Base-by-base conservation (phyloP, 2,113 vertebrate species). In the Mastomys natalensis region DNA sequence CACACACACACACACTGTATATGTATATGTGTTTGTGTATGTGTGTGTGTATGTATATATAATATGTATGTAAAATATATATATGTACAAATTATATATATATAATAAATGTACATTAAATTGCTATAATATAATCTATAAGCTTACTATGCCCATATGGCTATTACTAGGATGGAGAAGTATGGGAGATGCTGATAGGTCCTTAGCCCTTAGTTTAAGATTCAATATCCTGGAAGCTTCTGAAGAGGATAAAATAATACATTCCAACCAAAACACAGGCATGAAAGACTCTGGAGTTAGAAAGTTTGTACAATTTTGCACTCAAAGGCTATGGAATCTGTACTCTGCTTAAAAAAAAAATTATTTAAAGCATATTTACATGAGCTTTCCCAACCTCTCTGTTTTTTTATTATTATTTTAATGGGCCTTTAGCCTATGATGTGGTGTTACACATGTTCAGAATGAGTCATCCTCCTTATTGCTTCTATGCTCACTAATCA, bases 371-470 rank as follows among this genome's bases (percentile, higher is more conserved):
- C 22, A 7, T 24, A 6, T 53, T 5, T 6, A 0, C 34, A 17
- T 53, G 66, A 31, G 3, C 7, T 22, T n/a, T 21, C 1, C 51
- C 48, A 9, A 13, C 34, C 11, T 55, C 29, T 16, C 34, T 40
- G 22, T 34, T 37, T 24, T 8, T 43, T 6, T 70, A 4, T 11
- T n/a, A 48, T 37, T 8, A 48, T 60, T 80, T 45, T 13, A 8
- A 1, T 7, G 10, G 3, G 6, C 7, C 29, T 31, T 8, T 19
- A 62, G 21, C 22, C 45, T 13, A 48, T 72, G 4, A 43, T 8
- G 13, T 21, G 19, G 5, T 21, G 1, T 2, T 2, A 8, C 4
- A 48, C 64, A 8, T 1, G 2, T 43, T 82, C 26, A 74, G 11
- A 16, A 21, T 53, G 55, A 43, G 12, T 74, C 37, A 43, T 62